Evolutionary conservation across 2,888 invertebrate species (phyloP).

Genomic region (Shargacucullia verbasci): DNA sequence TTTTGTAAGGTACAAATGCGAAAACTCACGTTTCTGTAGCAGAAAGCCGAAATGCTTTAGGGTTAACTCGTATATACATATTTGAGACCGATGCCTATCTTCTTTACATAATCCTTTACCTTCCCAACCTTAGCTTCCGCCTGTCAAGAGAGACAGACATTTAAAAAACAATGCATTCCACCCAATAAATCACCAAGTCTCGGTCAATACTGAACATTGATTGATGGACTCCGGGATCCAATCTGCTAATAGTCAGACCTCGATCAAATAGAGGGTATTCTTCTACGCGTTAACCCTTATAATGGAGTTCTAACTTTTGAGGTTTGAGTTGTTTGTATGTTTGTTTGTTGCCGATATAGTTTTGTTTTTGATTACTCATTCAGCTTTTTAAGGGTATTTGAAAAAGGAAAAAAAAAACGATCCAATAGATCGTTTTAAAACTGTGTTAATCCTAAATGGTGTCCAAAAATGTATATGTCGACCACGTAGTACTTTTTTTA

Average conservation of each 20-base stretch:
- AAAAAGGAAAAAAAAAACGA: no score
- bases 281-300: slow-evolving; percentile 66
- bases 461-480: no score
- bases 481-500: no score
- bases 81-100: no score
- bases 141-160: slow-evolving; percentile 23
- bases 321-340: slow-evolving; percentile 33
- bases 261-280: slow-evolving; percentile 68
- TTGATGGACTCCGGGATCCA: slow-evolving; percentile 64
- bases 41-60: no score
- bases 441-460: no score
- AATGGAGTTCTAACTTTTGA: slow-evolving; percentile 63
- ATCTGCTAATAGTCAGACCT: slow-evolving; percentile 71
- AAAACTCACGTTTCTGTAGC: no score
- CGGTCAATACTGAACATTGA: slow-evolving; percentile 61
- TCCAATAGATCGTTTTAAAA: no score
- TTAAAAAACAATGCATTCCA: slow-evolving; percentile 61
- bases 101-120: slow-evolving; percentile 1
- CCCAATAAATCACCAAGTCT: slow-evolving; percentile 60
- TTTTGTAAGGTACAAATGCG: no score
- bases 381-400: not conserved
- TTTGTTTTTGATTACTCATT: slow-evolving; percentile 25
- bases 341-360: not conserved
- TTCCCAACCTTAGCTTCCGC: slow-evolving; percentile 9
- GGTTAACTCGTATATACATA: no score